Base-by-base conservation (phyloP, 2,888 invertebrate species). In the Drosophila atripex region DNA sequence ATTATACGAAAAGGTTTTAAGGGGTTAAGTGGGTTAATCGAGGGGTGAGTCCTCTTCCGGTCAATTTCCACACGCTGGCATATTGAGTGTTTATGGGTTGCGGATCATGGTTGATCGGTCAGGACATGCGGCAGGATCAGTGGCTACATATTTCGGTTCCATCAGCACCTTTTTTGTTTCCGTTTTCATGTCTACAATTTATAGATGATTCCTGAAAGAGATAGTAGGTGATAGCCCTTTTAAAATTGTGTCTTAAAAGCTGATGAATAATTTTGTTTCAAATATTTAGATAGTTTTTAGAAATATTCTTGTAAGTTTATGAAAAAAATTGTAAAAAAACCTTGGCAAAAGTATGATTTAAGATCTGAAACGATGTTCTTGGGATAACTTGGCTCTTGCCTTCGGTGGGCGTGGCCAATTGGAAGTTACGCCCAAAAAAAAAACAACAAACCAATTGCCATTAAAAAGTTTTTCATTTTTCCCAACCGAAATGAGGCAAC, bases 51-150 rank as follows among this genome's bases (percentile, higher is more conserved):
- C n/a, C 25, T 57, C 80, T 87, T 88, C 88, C 87, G 88, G 87
- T 87, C 84, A 86, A 86, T 88, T 88, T 23, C 23, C 69, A 87
- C 75, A 75, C 77, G 30, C 35, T 7, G 28, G 75, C 71, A 72
- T 77, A 85, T 82, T 79, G 76, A 75, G 80, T 77, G 83, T 83
- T 88, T 88, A 88, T 88, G 77, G 77, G 69, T 73, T 82, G 88
- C 73, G 72, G 84, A 84, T 73, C 79, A 88, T 68, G 88, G 63
- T 61, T 76, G 75, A 83, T 86, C 77, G 80, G 53, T 51, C 80
- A 63, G 59, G 58, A 68, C 71, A 77, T 71, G 60, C 61, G 58
- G 50, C 32, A 35, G 46, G 63, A 68, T 57, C 63, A 58, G 38
- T 49, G 57, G 68, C 50, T 12, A 38, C 8, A 14, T 38, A 6